Evolutionary conservation across 2,113 vertebrate species (phyloP).

Genomic region (Myodes glareolus): DNA sequence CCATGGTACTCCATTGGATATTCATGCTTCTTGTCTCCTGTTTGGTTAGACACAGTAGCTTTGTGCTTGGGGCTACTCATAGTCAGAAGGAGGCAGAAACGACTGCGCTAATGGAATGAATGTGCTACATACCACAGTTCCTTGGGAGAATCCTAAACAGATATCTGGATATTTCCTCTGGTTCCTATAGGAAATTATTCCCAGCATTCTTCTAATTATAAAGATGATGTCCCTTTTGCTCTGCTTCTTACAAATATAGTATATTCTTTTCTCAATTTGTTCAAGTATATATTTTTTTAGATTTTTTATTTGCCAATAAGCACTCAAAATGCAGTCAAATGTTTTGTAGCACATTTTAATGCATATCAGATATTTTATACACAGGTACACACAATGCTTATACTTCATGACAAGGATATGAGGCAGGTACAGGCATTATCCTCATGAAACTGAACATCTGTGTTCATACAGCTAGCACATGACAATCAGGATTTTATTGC

Average conservation of each 20-base stretch:
- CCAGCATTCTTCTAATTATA: not conserved
- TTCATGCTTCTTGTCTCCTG: not conserved
- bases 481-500: not conserved
- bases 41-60: not conserved
- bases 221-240: not conserved
- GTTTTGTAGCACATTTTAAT: not conserved
- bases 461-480: not conserved
- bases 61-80: not conserved
- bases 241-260: not conserved
- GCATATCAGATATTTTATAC: not conserved
- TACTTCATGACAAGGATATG: too few relatives aligned
- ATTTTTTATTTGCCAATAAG: not conserved
- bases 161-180: not conserved
- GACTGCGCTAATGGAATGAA: not conserved
- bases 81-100: not conserved
- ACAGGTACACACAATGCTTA: not conserved
- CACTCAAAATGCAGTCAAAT: not conserved
- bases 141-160: not conserved
- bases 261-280: not conserved
- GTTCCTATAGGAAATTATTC: not conserved
- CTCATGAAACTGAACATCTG: not conserved
- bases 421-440: not conserved
- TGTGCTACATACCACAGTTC: not conserved
- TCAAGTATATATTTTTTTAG: not conserved
- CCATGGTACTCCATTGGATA: not conserved